Evolutionary conservation across 2,888 invertebrate species (phyloP).

Genomic region (Rugalucina vietnamica): DNA sequence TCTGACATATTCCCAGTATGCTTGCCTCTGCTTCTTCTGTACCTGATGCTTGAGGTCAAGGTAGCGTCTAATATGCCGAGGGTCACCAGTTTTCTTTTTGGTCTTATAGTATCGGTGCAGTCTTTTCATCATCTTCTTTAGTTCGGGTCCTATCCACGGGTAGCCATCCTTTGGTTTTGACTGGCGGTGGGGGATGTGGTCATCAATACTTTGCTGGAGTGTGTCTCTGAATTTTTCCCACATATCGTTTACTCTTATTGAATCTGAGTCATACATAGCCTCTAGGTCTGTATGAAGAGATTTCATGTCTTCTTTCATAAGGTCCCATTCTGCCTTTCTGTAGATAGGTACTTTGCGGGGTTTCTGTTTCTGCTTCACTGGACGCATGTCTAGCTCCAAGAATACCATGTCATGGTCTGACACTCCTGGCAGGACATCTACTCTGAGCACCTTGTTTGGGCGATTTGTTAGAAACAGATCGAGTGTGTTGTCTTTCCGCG

Average conservation of each 20-base stretch:
- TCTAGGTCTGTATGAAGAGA: neutral
- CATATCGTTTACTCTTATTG: neutral
- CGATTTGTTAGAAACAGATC: slow-evolving; percentile 52
- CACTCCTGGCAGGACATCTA: slow-evolving; percentile 26
- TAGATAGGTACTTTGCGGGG: slow-evolving; percentile 5
- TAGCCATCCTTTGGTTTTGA: slow-evolving; percentile 9
- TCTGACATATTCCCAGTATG: slow-evolving; percentile 39
- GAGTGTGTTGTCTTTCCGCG: slow-evolving; percentile 42
- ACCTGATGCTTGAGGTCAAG: slow-evolving; percentile 6
- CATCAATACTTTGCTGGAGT: slow-evolving; percentile 3
- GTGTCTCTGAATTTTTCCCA: slow-evolving; percentile 13
- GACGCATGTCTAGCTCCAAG: neutral
- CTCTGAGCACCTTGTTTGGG: slow-evolving; percentile 16
- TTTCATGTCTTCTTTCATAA: neutral
- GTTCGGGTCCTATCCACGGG: slow-evolving; percentile 26
- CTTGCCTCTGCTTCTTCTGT: slow-evolving; percentile 11
- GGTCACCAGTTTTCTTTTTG: slow-evolving; percentile 26
- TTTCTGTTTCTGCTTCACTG: neutral
- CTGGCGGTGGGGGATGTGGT: slow-evolving; percentile 17
- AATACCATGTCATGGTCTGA: slow-evolving; percentile 34
- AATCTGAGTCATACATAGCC: neutral
- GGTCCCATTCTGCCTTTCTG: slow-evolving; percentile 25
- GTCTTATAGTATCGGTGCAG: neutral
- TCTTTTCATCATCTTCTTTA: neutral
- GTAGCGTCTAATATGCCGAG: slow-evolving; percentile 10